phyloP scores from a whole-genome alignment of 2,113 vertebrate genomes.

The Paradisaea rubra region DNA sequence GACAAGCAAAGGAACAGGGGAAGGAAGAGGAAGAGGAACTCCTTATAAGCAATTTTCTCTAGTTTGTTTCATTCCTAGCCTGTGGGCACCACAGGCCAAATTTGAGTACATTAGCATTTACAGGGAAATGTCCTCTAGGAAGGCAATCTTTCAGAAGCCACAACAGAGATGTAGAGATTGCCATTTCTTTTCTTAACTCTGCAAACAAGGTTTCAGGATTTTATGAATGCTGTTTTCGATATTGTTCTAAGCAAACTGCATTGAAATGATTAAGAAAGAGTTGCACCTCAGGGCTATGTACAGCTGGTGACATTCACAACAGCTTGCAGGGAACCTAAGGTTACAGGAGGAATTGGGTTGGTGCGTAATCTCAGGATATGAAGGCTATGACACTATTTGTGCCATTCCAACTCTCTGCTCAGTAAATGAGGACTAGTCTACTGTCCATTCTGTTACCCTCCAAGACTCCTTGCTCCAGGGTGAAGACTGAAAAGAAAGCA shows the following conservation, averaged over 20 bases:
- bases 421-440: neutral
- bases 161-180: neutral
- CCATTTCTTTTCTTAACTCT: neutral
- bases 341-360: neutral
- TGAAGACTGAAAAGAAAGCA: neutral
- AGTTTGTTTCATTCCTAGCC: neutral
- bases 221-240: neutral
- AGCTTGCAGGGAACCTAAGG: neutral
- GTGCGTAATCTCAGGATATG: neutral
- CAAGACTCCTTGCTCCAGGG: neutral
- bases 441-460: neutral
- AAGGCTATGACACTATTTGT: neutral
- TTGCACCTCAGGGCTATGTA: neutral
- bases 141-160: neutral
- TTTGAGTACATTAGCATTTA: neutral
- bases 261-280: neutral
- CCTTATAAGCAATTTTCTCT: neutral
- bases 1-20: neutral
- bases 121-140: neutral
- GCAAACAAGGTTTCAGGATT: neutral
- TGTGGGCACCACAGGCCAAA: neutral
- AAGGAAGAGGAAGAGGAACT: conserved; percentile 1
- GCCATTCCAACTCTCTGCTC: neutral
- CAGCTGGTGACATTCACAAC: neutral
- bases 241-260: neutral